These are phyloP conservation scores for Megalurothrips usitatus DNA, from an alignment of 2,888 invertebrate species.

Conservation along the genomic window DNA sequence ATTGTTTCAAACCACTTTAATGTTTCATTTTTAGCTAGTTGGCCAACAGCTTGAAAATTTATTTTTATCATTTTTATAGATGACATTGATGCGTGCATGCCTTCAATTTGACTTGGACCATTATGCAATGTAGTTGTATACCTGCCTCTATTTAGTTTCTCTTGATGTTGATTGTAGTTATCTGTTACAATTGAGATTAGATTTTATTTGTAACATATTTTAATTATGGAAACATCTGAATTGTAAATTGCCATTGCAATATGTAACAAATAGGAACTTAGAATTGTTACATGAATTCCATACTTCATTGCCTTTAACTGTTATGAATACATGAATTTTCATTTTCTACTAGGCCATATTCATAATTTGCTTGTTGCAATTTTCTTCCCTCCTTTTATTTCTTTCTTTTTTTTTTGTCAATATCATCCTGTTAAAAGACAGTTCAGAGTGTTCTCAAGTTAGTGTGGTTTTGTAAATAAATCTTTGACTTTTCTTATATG, in stretches of 20 bases:
- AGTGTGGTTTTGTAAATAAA: conserved; percentile 23
- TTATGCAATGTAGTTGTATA: conserved; percentile 8
- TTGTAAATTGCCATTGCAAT: not conserved
- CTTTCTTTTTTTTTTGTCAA: conserved; percentile 1
- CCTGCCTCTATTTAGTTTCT: conserved; percentile 11
- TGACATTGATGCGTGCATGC: not conserved
- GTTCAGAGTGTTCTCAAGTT: not conserved
- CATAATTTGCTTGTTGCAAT: not conserved
- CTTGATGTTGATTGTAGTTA: not conserved
- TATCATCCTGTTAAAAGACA: not conserved
- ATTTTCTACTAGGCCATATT: not conserved
- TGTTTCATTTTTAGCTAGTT: conserved; percentile 15
- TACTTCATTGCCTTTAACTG: not conserved
- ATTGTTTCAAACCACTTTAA: conserved; percentile 15
- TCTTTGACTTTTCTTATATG: conserved; percentile 16
- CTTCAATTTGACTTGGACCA: not conserved
- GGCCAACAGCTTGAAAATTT: conserved; percentile 11
- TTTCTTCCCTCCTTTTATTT: too few relatives aligned
- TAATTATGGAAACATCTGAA: not conserved
- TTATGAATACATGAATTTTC: not conserved
- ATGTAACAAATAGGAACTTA: not conserved
- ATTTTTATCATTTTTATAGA: not conserved
- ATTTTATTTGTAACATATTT: not conserved
- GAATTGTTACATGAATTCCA: not conserved
- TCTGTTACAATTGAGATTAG: not conserved